Conservation (phyloP, 2,797 vertebrate genomes). For the Discoglossus pictus region DNA sequence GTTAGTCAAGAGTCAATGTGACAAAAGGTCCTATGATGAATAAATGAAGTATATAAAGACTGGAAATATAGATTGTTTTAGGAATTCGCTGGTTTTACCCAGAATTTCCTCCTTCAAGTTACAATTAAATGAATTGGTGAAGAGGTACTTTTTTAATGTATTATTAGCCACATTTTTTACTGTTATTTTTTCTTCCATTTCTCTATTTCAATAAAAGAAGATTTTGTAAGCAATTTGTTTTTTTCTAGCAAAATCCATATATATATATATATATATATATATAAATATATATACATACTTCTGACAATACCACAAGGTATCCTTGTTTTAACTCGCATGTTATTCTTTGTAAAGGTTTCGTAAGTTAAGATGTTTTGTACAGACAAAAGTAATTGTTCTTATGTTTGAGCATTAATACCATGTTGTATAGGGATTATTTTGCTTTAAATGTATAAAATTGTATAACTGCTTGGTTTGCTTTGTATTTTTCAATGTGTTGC, state of each 20-base stretch:
- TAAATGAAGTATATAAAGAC: no score
- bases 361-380: constrained; percentile 75
- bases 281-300: constrained; percentile 60
- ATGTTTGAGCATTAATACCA: constrained; percentile 76
- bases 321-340: constrained; percentile 78
- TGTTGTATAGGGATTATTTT: constrained; percentile 74
- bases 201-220: constrained; percentile 68
- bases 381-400: constrained; percentile 77
- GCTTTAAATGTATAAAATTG: constrained; percentile 78
- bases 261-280: no score
- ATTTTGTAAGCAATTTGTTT: constrained; percentile 69
- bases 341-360: constrained; percentile 75
- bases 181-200: constrained; percentile 62
- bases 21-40: no score
- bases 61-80: no score
- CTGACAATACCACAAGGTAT: constrained; percentile 68
- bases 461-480: constrained; percentile 82
- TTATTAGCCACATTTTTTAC: constrained; percentile 27
- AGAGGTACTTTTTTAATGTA: neutral
- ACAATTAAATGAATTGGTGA: constrained; percentile 1
- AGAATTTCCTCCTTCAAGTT: no score
- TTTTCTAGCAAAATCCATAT: constrained; percentile 64
- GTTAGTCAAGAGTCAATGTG: no score
- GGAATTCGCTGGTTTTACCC: no score
- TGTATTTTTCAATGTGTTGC: constrained; percentile 86